Evolutionary conservation across 2,888 invertebrate genomes (phyloP), one percentile per base, ranked within the genome.

Genomic region (Cephus rjabovi): DNA sequence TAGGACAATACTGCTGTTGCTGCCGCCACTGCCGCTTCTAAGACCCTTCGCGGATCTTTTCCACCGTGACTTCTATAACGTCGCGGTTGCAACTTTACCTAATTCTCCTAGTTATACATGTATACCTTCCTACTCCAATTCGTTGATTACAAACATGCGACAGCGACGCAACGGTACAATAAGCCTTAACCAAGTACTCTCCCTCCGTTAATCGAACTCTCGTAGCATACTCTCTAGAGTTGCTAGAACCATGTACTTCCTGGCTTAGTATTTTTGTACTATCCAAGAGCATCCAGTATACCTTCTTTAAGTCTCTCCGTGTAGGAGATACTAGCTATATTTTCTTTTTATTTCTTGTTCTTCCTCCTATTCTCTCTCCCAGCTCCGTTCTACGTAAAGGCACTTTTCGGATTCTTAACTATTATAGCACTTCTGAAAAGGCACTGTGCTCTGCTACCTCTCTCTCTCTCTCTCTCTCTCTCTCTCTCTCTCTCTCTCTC

Each of bases 1-100:
- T 15, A 40, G 71, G 82, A 86, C 86, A 86, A 87, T 83, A 83
- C 79, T 76, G 79, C 76, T 75, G 75, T 74, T 71, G 70, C 77
- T 77, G 78, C 79, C 75, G 79, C 79, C 73, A 78, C 79, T 77
- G 74, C 76, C 69, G 6, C 73, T 23, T 34, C 71, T 31, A 34
- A 12, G 71, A 33, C 71, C 71, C 71, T 31, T 71, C 31, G 71
- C 31, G 33, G 71, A 71, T 71, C 71, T 71, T 71, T 34, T 23
- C 3, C 12, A 31, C 34, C 71, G 31, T 30, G 71, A 31, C 33
- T 34, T 31, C 31, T 15, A 33, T 11, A 34, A 33, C 31, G 31
- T 71, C 71, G 31, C 71, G 30, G 23, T 71, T 34, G 15, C 31
- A 34, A 34, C 31, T 31, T 34, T 31, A 71, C 33, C 33, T 23